Evolutionary conservation across 2,797 vertebrate species (phyloP).

Genomic region (Myotis daubentonii): DNA sequence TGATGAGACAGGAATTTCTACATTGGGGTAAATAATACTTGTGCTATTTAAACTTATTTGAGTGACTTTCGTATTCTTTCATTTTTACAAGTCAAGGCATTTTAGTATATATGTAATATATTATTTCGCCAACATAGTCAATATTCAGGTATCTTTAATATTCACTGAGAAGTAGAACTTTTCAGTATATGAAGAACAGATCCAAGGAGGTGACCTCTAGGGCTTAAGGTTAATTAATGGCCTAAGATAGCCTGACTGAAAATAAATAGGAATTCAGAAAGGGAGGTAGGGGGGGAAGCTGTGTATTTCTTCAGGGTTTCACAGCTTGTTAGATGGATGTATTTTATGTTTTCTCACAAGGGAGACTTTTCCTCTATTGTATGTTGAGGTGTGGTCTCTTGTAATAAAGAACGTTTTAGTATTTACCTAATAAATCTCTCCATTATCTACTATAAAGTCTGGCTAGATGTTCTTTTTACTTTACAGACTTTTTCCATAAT

Average conservation of each 20-base stretch:
- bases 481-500: conserved; percentile 28
- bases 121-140: neutral
- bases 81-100: neutral
- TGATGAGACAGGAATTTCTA: neutral
- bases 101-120: neutral
- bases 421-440: conserved; percentile 19
- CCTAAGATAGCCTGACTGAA: neutral
- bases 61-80: neutral
- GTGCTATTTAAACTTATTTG: neutral
- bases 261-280: conserved; percentile 54
- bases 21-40: neutral
- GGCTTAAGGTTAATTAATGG: conserved; percentile 51
- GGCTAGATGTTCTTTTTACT: neutral
- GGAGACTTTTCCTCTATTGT: neutral
- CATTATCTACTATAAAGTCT: conserved; percentile 7
- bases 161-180: conserved; percentile 33
- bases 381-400: neutral
- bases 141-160: conserved; percentile 26
- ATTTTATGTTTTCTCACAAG: conserved; percentile 54
- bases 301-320: conserved; percentile 25
- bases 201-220: conserved; percentile 9
- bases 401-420: conserved; percentile 33
- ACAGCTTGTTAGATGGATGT: neutral
- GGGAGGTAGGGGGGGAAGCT: neutral
- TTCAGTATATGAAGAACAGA: neutral